These are phyloP conservation scores for Diuraphis noxia DNA, from an alignment of 1,140 invertebrate genomes.

Conservation along the genomic window DNA sequence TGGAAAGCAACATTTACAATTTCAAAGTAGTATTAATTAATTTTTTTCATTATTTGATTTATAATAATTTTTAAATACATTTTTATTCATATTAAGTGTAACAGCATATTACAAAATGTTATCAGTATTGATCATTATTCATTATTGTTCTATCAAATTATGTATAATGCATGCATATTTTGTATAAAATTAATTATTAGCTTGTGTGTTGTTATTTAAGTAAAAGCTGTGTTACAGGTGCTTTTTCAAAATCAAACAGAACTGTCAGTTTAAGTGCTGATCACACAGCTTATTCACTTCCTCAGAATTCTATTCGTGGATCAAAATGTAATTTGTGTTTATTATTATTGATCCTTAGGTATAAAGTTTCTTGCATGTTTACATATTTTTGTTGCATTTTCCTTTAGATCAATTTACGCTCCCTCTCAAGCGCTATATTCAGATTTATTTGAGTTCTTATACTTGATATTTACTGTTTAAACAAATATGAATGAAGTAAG, in stretches of 20 bases:
- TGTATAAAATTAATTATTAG: constrained; percentile 10
- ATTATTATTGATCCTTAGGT: constrained; percentile 47
- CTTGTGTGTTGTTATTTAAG: constrained; percentile 46
- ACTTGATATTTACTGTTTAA: neutral
- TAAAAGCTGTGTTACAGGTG: constrained; percentile 53
- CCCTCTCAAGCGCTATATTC: neutral
- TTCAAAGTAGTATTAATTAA: neutral
- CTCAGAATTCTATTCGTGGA: constrained; percentile 51
- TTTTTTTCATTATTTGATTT: neutral
- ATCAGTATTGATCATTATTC: constrained; percentile 16
- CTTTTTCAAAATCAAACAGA: constrained; percentile 54
- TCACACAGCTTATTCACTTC: constrained; percentile 45
- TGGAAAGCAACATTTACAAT: neutral
- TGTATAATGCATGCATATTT: constrained; percentile 39
- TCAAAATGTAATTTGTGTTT: constrained; percentile 53
- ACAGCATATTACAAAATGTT: neutral
- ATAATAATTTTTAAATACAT: neutral
- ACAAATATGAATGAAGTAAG: neutral
- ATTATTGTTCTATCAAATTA: neutral
- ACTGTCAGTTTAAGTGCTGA: constrained; percentile 43
- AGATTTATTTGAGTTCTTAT: neutral
- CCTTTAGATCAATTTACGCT: neutral
- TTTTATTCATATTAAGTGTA: neutral
- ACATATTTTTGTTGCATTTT: constrained; percentile 44
- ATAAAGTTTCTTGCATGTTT: constrained; percentile 28